Evolutionary conservation across 2,797 vertebrate species (phyloP).

Genomic region (Argya squamiceps): DNA sequence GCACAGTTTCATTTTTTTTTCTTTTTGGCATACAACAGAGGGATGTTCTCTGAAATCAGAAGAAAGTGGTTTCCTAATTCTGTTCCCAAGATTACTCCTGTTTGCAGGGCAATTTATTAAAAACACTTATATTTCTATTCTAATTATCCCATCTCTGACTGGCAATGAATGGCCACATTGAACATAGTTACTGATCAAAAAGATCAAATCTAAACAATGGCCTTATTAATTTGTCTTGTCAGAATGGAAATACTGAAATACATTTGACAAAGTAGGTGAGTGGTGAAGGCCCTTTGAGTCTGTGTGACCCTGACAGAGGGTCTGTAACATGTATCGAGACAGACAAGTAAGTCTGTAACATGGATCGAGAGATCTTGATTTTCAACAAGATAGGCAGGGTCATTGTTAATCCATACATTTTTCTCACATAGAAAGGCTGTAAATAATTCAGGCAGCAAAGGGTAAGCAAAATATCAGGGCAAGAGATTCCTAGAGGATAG

Average conservation of each 20-base stretch:
- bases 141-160: neutral
- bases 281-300: neutral
- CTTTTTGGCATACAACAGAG: neutral
- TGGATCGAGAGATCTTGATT: neutral
- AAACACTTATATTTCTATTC: neutral
- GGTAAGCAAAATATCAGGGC: neutral
- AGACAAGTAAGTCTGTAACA: neutral
- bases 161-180: neutral
- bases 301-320: neutral
- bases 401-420: neutral
- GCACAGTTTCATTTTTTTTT: neutral
- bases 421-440: neutral
- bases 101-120: neutral
- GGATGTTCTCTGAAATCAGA: neutral
- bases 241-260: neutral
- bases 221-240: neutral
- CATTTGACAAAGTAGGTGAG: neutral
- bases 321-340: too few species aligned
- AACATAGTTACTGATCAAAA: slow-evolving; percentile 6
- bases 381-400: neutral
- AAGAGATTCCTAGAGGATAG: neutral
- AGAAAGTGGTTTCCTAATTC: neutral
- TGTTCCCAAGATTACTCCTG: neutral
- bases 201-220: neutral
- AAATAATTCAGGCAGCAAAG: slow-evolving; percentile 1